Evolutionary conservation across 2,113 vertebrate species (phyloP).

Genomic region (Stigmatopora argus): DNA sequence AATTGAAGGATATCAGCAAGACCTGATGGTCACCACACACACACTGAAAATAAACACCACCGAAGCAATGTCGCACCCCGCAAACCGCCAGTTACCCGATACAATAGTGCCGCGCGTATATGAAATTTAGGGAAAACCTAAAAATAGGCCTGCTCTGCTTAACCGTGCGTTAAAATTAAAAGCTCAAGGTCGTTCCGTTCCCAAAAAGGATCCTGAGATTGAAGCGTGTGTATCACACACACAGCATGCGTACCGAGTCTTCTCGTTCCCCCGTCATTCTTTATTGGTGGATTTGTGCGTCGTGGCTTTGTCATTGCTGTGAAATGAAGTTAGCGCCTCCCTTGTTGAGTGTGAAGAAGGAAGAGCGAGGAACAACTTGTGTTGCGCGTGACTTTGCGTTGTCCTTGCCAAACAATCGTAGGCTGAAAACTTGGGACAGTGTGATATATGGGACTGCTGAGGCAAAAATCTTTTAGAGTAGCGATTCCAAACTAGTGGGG

Average conservation of each 20-base stretch:
- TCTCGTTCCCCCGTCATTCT: not conserved
- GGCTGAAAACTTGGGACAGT: not conserved
- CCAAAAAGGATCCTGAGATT: not conserved
- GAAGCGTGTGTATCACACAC: not conserved
- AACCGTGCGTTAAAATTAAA: not conserved
- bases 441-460: not conserved
- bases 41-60: constrained; percentile 16
- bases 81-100: constrained; percentile 41
- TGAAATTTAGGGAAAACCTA: constrained; percentile 6
- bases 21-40: constrained; percentile 39
- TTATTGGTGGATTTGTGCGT: not conserved
- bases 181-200: not conserved
- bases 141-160: not conserved
- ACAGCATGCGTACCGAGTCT: not conserved
- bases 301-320: not conserved
- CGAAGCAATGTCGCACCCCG: constrained; percentile 14
- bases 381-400: not conserved
- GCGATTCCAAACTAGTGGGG: not conserved
- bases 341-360: not conserved
- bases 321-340: constrained; percentile 1
- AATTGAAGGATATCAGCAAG: constrained; percentile 63
- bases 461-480: not conserved
- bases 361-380: not conserved
- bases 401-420: not conserved
- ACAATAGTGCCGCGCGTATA: constrained; percentile 31